Evolutionary conservation across 2,113 vertebrate genomes (phyloP), one percentile per base, ranked within the genome.

Genomic region (Petromus typicus): DNA sequence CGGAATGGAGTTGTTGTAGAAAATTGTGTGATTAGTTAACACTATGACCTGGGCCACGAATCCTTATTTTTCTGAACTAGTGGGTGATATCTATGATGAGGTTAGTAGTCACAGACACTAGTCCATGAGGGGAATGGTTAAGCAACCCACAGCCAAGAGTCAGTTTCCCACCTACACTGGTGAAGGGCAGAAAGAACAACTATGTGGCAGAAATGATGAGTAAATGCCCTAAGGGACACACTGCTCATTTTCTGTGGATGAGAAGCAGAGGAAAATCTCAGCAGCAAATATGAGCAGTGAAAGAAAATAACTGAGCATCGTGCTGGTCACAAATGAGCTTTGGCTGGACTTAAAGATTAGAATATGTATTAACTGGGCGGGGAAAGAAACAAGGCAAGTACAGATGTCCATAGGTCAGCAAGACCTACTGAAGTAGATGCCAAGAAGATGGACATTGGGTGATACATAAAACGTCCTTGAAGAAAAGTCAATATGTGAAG

Each of bases 51-150:
- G 57, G 14, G 2, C 45, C 4, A 79, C 27, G 37, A 51, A 27
- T 2, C 30, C 10, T 5, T 10, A 3, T 13, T 0, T 54, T 67
- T 23, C 7, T 14, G 51, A 16, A 27, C 16, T 2, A 78, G 3
- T 40, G 16, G 22, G 23, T 34, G 4, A 1, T 27, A 3, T 20
- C 10, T 2, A 27, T 34, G 37, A 67, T 20, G 16, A 48, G 27
- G 67, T 9, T 59, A 22, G 1, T 14, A 48, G 17, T 75, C 6
- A 51, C 82, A 54, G 30, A n/a, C 14, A 16, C 10, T 23, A 3
- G 0, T 30, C 7, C 18, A 3, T 40, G 7, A 54, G 4, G 12
- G 34, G 18, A 20, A 82, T 34, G 25, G 8, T 10, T 67, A 40
- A 79, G 5, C 22, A 59, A 1, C 3, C 12, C 30, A 40, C 17